Evolutionary conservation across 2,888 invertebrate genomes (phyloP).

Genomic region (Dermolepida albohirtum): DNA sequence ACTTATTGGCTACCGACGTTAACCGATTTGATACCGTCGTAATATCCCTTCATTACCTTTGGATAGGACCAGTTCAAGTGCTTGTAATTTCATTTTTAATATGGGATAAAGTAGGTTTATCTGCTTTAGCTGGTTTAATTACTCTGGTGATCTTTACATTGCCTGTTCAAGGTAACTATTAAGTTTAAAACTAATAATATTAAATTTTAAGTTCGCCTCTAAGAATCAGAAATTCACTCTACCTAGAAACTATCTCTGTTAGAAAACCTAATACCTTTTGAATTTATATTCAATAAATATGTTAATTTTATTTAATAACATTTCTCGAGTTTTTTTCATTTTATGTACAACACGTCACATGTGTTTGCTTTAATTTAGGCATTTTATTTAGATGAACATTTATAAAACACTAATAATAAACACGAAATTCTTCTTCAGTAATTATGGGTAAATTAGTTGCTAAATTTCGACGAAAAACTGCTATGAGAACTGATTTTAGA

Average conservation of each 20-base stretch:
- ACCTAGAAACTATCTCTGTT: too few species aligned
- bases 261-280: too few species aligned
- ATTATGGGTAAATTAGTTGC: constrained; percentile 49
- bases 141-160: constrained; percentile 68
- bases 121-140: constrained; percentile 72
- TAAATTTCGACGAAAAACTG: constrained; percentile 60
- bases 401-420: too few species aligned
- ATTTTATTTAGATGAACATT: too few species aligned
- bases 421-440: constrained; percentile 45
- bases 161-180: constrained; percentile 65
- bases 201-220: too few species aligned
- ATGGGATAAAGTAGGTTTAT: constrained; percentile 68
- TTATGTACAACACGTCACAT: too few species aligned
- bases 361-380: too few species aligned
- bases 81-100: constrained; percentile 71
- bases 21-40: constrained; percentile 81
- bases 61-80: constrained; percentile 83
- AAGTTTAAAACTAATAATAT: too few species aligned
- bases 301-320: too few species aligned
- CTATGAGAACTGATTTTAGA: constrained; percentile 70
- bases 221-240: too few species aligned
- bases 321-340: too few species aligned
- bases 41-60: constrained; percentile 77
- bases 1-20: constrained; percentile 87
- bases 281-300: too few species aligned